phyloP scores from a whole-genome alignment of 2,888 invertebrate species.

The Panopea generosa region DNA sequence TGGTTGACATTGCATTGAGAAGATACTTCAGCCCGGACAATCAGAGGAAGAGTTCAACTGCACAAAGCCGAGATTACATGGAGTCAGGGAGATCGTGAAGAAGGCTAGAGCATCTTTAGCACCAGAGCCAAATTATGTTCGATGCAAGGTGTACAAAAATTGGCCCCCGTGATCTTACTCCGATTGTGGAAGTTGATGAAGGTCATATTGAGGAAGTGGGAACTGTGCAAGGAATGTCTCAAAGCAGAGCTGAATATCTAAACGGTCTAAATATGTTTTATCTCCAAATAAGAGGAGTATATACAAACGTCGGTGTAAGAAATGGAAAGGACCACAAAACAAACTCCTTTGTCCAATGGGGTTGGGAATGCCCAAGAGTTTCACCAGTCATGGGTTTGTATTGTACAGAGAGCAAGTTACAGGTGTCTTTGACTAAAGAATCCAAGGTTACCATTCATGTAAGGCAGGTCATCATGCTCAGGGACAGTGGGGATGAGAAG shows the following conservation, averaged over 20 bases:
- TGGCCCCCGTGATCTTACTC: constrained; percentile 6
- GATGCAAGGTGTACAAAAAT: constrained; percentile 1
- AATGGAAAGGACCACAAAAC: too few relatives aligned
- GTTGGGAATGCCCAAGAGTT: not conserved
- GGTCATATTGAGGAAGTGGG: constrained; percentile 13
- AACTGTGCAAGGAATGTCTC: constrained; percentile 12
- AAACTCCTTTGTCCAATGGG: too few relatives aligned
- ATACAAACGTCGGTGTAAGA: too few relatives aligned
- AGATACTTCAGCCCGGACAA: constrained; percentile 5
- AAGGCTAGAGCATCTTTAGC: constrained; percentile 25
- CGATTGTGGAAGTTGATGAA: constrained; percentile 10
- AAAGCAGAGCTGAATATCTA: too few relatives aligned
- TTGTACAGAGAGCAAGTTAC: not conserved
- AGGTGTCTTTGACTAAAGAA: not conserved
- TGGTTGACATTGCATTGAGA: too few relatives aligned
- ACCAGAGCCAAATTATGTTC: constrained; percentile 12
- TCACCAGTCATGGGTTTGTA: not conserved
- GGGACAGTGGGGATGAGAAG: constrained; percentile 27
- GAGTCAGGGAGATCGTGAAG: constrained; percentile 18
- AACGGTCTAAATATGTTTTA: constrained; percentile 18
- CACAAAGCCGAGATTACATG: constrained; percentile 14
- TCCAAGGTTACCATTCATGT: too few relatives aligned
- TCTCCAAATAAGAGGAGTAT: constrained; percentile 17
- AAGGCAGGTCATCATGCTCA: constrained; percentile 17
- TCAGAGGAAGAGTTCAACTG: constrained; percentile 16